Conservation (phyloP, 2,113 vertebrate species). For the Bubalus kerabau region DNA sequence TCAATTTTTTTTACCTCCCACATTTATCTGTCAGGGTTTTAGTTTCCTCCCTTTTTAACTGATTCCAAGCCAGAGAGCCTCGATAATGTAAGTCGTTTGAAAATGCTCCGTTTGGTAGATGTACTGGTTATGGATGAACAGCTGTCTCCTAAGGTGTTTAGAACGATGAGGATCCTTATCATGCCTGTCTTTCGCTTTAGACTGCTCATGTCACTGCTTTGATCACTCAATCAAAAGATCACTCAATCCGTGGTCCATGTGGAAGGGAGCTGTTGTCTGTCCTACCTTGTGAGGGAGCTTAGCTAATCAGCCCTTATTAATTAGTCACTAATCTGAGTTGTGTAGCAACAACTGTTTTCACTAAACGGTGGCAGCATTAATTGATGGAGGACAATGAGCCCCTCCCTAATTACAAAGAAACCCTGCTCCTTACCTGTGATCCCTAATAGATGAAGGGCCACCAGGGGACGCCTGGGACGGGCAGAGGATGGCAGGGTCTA, state of each 20-base stretch:
- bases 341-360: constrained; percentile 79
- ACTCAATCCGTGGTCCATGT: neutral
- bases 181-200: neutral
- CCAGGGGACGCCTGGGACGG: constrained; percentile 71
- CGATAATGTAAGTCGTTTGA: neutral
- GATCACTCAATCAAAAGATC: neutral
- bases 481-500: constrained; percentile 65
- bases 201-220: neutral
- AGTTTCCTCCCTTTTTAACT: neutral
- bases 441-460: constrained; percentile 74
- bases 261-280: constrained; percentile 7
- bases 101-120: neutral
- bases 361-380: constrained; percentile 78
- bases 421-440: constrained; percentile 68
- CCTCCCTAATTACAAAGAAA: constrained; percentile 79
- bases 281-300: constrained; percentile 67
- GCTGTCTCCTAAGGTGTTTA: neutral
- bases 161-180: neutral
- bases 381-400: constrained; percentile 78
- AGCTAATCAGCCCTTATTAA: constrained; percentile 80
- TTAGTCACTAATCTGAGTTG: constrained; percentile 78
- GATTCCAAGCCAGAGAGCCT: neutral
- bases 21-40: neutral
- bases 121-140: neutral
- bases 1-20: neutral